A percentile compares a stretch with the other conserved stretches of the same genome.
Conservation (phyloP, 2,797 vertebrate species). For the Parauchenoglanis punctatus region DNA sequence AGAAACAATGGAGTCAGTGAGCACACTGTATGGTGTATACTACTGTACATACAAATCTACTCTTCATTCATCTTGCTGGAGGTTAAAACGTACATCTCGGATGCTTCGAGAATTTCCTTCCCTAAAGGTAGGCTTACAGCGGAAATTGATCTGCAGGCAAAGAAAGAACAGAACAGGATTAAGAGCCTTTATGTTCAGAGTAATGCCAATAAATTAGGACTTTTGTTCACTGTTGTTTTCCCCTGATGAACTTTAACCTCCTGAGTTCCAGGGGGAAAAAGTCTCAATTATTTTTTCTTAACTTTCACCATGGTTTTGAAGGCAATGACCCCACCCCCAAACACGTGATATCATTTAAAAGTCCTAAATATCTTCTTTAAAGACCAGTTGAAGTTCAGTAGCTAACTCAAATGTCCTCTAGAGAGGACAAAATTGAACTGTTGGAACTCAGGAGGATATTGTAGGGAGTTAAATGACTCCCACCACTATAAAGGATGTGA, state of each 20-base stretch:
- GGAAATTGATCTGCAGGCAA: constrained; percentile 90
- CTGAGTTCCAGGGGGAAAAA: too few relatives aligned
- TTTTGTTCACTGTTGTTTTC: background rate
- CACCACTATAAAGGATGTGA: background rate
- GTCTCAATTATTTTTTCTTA: too few relatives aligned
- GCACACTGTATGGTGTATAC: background rate
- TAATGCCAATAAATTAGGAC: background rate
- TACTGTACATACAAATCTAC: background rate
- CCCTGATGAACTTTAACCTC: background rate
- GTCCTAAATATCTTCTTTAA: too few relatives aligned
- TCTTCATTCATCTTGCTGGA: background rate
- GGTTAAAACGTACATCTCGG: constrained; percentile 84
- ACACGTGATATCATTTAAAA: too few relatives aligned
- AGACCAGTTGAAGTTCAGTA: too few relatives aligned
- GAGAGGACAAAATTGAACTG: too few relatives aligned
- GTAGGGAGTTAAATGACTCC: background rate
- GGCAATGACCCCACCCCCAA: too few relatives aligned
- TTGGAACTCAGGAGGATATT: background rate
- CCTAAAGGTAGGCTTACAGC: constrained; percentile 95
- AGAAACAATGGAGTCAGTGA: constrained; percentile 28
- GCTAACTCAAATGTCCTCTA: too few relatives aligned
- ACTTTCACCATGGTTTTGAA: too few relatives aligned
- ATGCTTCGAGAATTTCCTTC: constrained; percentile 90
- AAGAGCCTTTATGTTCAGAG: background rate
- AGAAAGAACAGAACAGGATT: constrained; percentile 18